phyloP scores from a whole-genome alignment of 2,797 vertebrate species.

The Coccyzus lansbergi region DNA sequence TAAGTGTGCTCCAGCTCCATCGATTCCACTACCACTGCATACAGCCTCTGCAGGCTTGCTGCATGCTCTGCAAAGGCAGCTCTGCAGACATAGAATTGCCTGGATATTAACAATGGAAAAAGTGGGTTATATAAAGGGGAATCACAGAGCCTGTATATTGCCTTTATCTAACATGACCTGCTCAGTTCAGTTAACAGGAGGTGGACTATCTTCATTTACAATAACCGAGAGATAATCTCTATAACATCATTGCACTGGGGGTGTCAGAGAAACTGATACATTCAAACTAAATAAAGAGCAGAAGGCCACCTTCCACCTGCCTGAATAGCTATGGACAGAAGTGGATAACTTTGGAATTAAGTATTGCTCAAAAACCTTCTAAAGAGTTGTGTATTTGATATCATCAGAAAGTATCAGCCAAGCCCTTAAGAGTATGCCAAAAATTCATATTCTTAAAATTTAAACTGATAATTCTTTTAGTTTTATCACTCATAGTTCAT shows the following conservation, averaged over 20 bases:
- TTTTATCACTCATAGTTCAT: neutral
- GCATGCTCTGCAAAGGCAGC: too few species aligned
- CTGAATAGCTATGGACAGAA: neutral
- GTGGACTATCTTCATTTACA: too few species aligned
- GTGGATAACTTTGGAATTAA: neutral
- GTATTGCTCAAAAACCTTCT: neutral
- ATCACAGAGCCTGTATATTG: neutral
- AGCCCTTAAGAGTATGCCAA: neutral
- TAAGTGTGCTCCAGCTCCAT: neutral
- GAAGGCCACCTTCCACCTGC: neutral
- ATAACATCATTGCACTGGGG: neutral
- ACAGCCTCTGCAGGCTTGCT: too few species aligned
- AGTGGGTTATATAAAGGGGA: too few species aligned
- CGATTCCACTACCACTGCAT: neutral
- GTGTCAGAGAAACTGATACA: neutral
- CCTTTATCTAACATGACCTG: accelerated
- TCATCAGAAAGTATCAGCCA: neutral
- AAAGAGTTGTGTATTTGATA: accelerated
- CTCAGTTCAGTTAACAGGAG: neutral
- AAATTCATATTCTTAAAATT: neutral
- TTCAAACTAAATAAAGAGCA: too few species aligned
- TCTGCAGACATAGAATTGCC: too few species aligned
- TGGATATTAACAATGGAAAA: neutral
- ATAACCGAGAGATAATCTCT: neutral
- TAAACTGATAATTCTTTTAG: neutral